Conservation (phyloP, 2,113 vertebrate genomes). For the Microtus richardsoni region DNA sequence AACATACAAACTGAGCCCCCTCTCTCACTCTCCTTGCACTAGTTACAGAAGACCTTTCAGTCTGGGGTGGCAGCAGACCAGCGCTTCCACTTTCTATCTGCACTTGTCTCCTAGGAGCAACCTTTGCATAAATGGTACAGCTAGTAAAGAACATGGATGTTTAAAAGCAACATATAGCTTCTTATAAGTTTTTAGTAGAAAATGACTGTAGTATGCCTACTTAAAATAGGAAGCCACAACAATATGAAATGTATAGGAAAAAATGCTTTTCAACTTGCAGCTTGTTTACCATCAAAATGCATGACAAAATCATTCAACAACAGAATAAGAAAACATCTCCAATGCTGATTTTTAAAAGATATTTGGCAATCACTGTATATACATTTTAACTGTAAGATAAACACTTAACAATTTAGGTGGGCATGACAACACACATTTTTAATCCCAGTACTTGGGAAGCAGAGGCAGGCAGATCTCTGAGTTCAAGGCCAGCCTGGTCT, state of each 20-base stretch:
- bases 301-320: background rate
- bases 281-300: background rate
- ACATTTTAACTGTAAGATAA: background rate
- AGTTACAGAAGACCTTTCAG: slow-evolving; percentile 47
- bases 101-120: background rate
- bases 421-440: no score
- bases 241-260: background rate
- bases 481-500: background rate
- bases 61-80: background rate
- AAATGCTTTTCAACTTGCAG: background rate
- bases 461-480: background rate
- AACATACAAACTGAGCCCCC: slow-evolving; percentile 54
- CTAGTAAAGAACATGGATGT: background rate
- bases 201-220: background rate
- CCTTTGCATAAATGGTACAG: no score
- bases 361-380: background rate
- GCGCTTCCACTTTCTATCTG: background rate
- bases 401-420: background rate
- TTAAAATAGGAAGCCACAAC: background rate
- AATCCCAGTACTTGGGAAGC: background rate
- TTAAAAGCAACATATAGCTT: background rate
- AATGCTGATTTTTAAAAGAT: background rate
- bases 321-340: background rate
- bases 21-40: slow-evolving; percentile 22
- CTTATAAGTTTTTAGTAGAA: background rate